phyloP scores from a whole-genome alignment of 2,888 invertebrate genomes.

The Cinara cedri region DNA sequence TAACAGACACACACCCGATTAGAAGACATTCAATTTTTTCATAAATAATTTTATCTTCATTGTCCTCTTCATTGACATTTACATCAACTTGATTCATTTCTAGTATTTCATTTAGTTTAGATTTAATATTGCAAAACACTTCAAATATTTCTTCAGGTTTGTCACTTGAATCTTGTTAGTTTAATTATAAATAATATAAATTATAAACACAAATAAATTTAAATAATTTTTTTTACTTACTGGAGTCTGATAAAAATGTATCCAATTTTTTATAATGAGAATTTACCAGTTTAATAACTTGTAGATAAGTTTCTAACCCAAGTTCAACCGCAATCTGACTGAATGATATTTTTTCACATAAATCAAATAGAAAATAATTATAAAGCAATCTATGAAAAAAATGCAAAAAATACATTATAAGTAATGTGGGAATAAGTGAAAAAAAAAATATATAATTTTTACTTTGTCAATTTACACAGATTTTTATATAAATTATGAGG shows the following conservation, averaged over 20 bases:
- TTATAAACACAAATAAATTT: background rate
- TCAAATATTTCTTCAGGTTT: conserved; percentile 21
- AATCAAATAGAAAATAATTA: conserved; percentile 41
- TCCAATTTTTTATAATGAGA: conserved; percentile 41
- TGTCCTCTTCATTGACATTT: background rate
- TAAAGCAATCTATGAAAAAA: conserved; percentile 41
- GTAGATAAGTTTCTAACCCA: conserved; percentile 46
- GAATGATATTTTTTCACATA: conserved; percentile 28
- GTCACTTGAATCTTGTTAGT: conserved; percentile 4
- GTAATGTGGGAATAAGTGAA: background rate
- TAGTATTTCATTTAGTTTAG: conserved; percentile 29
- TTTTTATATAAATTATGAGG: conserved; percentile 30
- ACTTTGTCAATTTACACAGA: conserved; percentile 46
- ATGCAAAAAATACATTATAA: background rate
- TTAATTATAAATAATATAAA: background rate
- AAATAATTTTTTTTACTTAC: background rate
- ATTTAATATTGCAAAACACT: conserved; percentile 31
- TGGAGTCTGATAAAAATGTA: conserved; percentile 35
- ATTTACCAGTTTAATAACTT: conserved; percentile 31
- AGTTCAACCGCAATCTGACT: conserved; percentile 31
- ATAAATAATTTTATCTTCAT: conserved; percentile 7
- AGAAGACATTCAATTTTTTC: conserved; percentile 34
- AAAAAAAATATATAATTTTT: background rate
- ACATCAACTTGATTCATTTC: conserved; percentile 37
- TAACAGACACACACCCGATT: conserved; percentile 31